Base-by-base conservation (phyloP, 1,140 invertebrate species). In the Euura saliciscinereae region DNA sequence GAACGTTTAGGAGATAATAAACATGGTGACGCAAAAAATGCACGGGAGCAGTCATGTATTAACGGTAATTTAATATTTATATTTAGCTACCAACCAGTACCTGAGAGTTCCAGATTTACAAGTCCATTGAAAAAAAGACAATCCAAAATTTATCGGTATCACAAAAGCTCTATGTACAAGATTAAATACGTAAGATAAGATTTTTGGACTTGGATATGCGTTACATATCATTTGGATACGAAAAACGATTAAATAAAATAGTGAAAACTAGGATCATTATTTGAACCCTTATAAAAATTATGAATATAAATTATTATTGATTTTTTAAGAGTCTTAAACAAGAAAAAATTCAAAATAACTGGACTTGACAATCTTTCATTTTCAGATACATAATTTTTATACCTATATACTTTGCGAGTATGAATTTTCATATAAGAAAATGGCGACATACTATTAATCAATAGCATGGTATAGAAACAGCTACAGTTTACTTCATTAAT, bases 11-110 rank as follows among this genome's bases (percentile, higher is more conserved):
- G 70, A 71, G 73, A 74, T 70, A 51, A 74, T 74, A 71, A 68
- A 71, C 43, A 59, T 74, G 70, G 74, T 59, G 66, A 70, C 72
- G 72, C 74, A 70, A 75, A 73, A 68, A 65, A 75, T 75, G 67
- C 71, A 73, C 68, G 74, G 74, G 74, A 75, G 71, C 71, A 75
- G 67, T 73, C 72, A 59, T 59, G 51, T 59, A 59, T 59, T 59
- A 59, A 59, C 13, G 51, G 51, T 59, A 59, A 59, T 59, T 59
- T 59, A 59, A 59, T 59, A 59, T 59, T 59, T 59, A 59, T 59
- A 28, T 11, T 59, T 59, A 59, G 51, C 13, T 59, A 59, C 28
- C 13, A 59, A 59, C 51, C 51, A 59, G 51, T n/a, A 59, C 10
- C 51, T 59, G 51, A 59, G 51, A 59, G 10, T 59, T 59, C 10